Conservation (phyloP, 2,113 vertebrate species). For the Poecile atricapillus region DNA sequence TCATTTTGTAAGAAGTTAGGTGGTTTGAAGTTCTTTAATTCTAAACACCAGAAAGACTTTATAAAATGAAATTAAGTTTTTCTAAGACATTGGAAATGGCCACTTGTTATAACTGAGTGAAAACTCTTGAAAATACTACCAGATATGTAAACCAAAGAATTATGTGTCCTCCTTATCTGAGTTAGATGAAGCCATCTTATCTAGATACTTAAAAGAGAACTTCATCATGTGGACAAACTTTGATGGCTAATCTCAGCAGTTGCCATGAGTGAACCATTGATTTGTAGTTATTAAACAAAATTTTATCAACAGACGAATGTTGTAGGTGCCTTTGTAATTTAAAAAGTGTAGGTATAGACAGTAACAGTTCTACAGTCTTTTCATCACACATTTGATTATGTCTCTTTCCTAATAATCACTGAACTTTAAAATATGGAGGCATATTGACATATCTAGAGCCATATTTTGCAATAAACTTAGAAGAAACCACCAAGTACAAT, state of each 20-base stretch:
- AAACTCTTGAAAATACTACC: neutral
- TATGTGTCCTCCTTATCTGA: neutral
- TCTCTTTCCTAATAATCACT: neutral
- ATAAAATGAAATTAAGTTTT: neutral
- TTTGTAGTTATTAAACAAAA: neutral
- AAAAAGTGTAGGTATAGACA: neutral
- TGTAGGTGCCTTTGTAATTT: neutral
- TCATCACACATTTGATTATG: neutral
- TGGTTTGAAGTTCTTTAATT: neutral
- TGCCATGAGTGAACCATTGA: neutral
- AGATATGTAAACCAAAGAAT: neutral
- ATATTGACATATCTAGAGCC: neutral
- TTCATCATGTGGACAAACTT: neutral
- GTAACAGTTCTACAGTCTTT: neutral
- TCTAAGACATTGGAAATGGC: neutral
- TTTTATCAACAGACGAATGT: neutral
- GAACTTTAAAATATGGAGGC: neutral
- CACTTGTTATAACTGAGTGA: neutral
- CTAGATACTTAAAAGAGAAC: neutral
- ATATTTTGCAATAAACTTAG: neutral
- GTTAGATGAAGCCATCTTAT: neutral
- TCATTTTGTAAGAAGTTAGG: neutral
- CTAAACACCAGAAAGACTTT: neutral
- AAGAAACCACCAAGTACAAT: neutral
- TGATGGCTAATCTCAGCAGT: neutral